A percentile compares a stretch with the other conserved stretches of the same genome.
These are phyloP conservation scores for Tenthredo livida DNA, from an alignment of 2,888 invertebrate genomes.

Conservation along the genomic window DNA sequence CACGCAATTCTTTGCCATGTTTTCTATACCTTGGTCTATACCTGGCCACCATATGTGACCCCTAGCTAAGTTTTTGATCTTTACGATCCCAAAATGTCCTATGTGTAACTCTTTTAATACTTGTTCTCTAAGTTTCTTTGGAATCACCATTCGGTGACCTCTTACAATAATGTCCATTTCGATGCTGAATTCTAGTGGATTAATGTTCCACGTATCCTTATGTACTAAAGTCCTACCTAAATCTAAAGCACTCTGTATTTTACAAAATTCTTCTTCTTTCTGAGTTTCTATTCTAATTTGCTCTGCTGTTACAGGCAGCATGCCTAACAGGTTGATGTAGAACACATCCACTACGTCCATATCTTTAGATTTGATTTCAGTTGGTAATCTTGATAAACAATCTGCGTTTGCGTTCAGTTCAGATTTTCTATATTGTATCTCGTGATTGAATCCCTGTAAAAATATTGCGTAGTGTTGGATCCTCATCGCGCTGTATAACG, in stretches of 20 bases:
- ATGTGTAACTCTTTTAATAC: not conserved
- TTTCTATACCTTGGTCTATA: conserved; percentile 53
- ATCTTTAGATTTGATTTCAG: not conserved
- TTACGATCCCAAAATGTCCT: not conserved
- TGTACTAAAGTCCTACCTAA: conserved; percentile 46
- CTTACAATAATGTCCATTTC: conserved; percentile 36
- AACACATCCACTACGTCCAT: conserved; percentile 53
- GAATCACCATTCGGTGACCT: conserved; percentile 9
- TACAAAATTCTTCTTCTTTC: too few species aligned
- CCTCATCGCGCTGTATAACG: conserved; percentile 56
- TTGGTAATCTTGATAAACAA: conserved; percentile 57
- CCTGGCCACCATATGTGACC: conserved; percentile 51
- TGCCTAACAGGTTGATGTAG: conserved; percentile 53
- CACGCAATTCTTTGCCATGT: conserved; percentile 34
- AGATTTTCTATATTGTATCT: conserved; percentile 51
- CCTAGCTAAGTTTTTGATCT: conserved; percentile 46
- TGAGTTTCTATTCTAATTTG: too few species aligned
- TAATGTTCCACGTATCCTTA: conserved; percentile 1
- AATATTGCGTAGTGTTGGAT: conserved; percentile 62
- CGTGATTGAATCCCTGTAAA: conserved; percentile 57
- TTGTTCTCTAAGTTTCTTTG: not conserved
- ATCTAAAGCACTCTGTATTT: too few species aligned
- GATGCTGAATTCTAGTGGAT: not conserved
- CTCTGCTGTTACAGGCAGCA: conserved; percentile 50
- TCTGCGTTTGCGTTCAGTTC: conserved; percentile 58